Evolutionary conservation across 2,888 invertebrate genomes (phyloP).

Genomic region (Hedychridium roseum): DNA sequence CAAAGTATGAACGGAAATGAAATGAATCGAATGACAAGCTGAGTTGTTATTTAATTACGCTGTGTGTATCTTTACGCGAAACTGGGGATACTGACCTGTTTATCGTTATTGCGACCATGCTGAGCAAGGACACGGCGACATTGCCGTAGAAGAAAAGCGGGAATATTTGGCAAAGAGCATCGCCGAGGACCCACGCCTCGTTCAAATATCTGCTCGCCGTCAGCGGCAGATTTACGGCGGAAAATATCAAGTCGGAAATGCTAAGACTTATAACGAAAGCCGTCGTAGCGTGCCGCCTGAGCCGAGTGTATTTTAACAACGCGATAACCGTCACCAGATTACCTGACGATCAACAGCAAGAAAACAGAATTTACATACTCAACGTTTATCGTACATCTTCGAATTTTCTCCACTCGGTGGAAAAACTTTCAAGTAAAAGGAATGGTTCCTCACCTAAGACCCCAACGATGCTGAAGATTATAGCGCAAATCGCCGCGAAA

Average conservation of each 20-base stretch:
- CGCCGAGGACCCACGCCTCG: constrained; percentile 83
- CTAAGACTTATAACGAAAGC: constrained; percentile 88
- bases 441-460: constrained; percentile 71
- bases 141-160: constrained; percentile 91
- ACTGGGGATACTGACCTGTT: constrained; percentile 83
- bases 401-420: too few species aligned
- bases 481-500: constrained; percentile 80
- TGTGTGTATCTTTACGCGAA: not conserved
- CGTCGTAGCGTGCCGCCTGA: constrained; percentile 84
- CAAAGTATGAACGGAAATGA: too few species aligned
- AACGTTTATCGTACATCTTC: too few species aligned
- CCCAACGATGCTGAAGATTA: constrained; percentile 80
- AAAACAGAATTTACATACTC: too few species aligned
- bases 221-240: constrained; percentile 82
- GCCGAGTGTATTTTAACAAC: constrained; percentile 78
- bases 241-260: constrained; percentile 86
- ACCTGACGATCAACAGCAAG: constrained; percentile 68
- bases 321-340: constrained; percentile 85
- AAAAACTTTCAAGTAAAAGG: not conserved
- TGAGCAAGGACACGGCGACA: constrained; percentile 85
- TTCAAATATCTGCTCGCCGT: constrained; percentile 84
- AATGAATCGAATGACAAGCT: too few species aligned
- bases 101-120: constrained; percentile 89
- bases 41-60: not conserved
- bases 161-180: constrained; percentile 81